Evolutionary conservation across 2,888 invertebrate genomes (phyloP).

Genomic region (Hirtodrosophila trivittata): DNA sequence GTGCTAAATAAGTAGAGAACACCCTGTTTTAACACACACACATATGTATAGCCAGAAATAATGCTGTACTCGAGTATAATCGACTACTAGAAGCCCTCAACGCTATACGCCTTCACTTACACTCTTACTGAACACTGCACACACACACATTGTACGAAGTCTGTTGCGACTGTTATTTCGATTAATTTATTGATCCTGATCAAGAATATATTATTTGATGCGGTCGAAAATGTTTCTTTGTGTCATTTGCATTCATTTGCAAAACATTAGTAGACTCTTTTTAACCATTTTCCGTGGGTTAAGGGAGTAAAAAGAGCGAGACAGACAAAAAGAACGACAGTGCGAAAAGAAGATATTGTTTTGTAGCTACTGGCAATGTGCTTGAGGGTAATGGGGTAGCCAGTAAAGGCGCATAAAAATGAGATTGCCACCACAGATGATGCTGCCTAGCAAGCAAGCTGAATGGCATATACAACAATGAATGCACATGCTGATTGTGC

Average conservation of each 20-base stretch:
- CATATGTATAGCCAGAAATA: slow-evolving; percentile 1
- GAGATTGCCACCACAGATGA: slow-evolving; percentile 77
- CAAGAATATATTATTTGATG: too few species aligned
- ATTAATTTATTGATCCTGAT: too few species aligned
- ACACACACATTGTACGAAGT: too few species aligned
- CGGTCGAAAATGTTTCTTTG: too few species aligned
- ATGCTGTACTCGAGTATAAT: too few species aligned
- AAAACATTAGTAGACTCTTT: too few species aligned
- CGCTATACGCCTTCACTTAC: too few species aligned
- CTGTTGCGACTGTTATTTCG: too few species aligned
- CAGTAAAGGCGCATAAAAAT: slow-evolving; percentile 50
- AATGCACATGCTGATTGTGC: slow-evolving; percentile 19
- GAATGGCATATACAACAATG: slow-evolving; percentile 20
- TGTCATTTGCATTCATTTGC: too few species aligned
- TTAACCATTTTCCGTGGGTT: too few species aligned
- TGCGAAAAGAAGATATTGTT: slow-evolving; percentile 6
- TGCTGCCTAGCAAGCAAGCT: slow-evolving; percentile 35
- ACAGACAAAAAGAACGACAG: slow-evolving; percentile 7
- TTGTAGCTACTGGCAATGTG: slow-evolving; percentile 17
- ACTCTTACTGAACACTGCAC: too few species aligned
- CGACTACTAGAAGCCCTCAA: too few species aligned
- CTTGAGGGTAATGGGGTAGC: slow-evolving; percentile 15
- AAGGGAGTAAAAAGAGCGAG: slow-evolving; percentile 1
- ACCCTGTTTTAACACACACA: slow-evolving; percentile 57
- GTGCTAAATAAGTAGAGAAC: slow-evolving; percentile 74